phyloP scores from a whole-genome alignment of 2,888 invertebrate species.

The Pollenia labialis region DNA sequence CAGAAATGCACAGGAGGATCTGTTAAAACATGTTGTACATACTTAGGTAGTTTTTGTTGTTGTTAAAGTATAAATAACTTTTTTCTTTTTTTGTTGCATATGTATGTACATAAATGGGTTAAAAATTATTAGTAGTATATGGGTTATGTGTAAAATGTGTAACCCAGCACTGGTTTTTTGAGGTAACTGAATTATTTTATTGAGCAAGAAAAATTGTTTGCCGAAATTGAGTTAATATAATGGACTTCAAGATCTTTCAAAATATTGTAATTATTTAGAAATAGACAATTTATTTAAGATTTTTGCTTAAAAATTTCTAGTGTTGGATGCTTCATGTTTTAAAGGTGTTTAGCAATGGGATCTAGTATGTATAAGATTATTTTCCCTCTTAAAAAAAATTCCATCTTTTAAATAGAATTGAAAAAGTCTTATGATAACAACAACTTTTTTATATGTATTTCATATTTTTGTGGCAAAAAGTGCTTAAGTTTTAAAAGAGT shows the following conservation, averaged over 20 bases:
- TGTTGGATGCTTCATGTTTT: no score
- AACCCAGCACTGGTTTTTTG: conserved; percentile 32
- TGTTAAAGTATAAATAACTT: conserved; percentile 28
- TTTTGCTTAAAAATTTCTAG: no score
- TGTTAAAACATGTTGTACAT: conserved; percentile 14
- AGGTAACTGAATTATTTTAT: background rate
- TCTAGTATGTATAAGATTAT: no score
- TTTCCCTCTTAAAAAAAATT: no score
- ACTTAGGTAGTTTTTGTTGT: background rate
- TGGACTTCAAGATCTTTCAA: no score
- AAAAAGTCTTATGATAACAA: no score
- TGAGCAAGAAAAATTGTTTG: conserved; percentile 32
- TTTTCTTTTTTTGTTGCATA: background rate
- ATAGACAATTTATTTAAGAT: background rate
- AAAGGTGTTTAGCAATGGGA: no score
- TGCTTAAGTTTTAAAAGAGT: no score
- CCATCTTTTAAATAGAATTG: no score
- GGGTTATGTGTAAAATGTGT: background rate
- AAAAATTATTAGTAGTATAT: conserved; percentile 56
- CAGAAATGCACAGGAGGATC: conserved; percentile 37
- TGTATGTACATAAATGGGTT: conserved; percentile 42
- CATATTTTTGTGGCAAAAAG: no score
- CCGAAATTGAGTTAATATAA: background rate
- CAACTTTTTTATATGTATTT: no score
- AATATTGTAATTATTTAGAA: no score